Evolutionary conservation across 2,888 invertebrate species (phyloP).

Genomic region (Thelaira solivaga): DNA sequence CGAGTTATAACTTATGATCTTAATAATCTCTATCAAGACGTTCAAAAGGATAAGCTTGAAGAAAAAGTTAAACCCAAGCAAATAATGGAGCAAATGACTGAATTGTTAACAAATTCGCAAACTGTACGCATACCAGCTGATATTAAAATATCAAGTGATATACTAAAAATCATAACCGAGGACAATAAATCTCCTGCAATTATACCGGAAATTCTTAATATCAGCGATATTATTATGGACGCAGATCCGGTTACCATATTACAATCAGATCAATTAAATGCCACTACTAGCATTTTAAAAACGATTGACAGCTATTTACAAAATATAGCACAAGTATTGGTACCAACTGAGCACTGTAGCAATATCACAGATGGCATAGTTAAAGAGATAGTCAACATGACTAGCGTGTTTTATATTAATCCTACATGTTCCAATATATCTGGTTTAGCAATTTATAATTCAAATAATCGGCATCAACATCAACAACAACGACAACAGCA

Average conservation of each 20-base stretch:
- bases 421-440: constrained; percentile 45
- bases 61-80: not conserved
- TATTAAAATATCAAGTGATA: constrained; percentile 40
- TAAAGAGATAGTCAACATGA: not conserved
- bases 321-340: not conserved
- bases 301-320: constrained; percentile 37
- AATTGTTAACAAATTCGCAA: not conserved
- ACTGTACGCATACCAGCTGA: constrained; percentile 40
- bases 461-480: not conserved
- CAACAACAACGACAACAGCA: not conserved
- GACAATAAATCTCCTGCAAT: not conserved
- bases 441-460: constrained; percentile 40
- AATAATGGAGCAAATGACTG: not conserved
- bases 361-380: not conserved
- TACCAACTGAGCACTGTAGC: constrained; percentile 3
- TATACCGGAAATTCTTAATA: constrained; percentile 1
- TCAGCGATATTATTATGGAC: constrained; percentile 28
- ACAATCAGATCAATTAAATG: not conserved
- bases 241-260: not conserved
- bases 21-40: constrained; percentile 2
- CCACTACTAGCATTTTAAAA: not conserved
- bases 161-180: constrained; percentile 20
- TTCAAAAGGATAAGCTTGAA: not conserved
- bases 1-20: constrained; percentile 27
- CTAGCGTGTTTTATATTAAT: constrained; percentile 49